Percentiles rank a stretch among this genome's conserved stretches.
Conservation (phyloP, 2,888 invertebrate genomes). For the Cryptophagus acutangulus region DNA sequence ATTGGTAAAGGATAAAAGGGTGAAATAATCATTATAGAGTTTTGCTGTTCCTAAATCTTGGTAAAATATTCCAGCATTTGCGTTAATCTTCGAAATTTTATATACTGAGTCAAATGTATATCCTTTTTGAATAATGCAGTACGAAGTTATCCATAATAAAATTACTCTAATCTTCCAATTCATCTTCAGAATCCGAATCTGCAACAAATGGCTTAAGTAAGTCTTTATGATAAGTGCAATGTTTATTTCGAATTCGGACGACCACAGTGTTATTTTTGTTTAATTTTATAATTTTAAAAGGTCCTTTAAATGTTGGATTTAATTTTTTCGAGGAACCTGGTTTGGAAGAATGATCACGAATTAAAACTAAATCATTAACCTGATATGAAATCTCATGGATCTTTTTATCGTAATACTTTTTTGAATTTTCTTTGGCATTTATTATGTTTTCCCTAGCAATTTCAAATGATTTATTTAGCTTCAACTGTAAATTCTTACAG, state of each 20-base stretch:
- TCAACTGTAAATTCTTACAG: constrained; percentile 23
- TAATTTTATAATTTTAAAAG: constrained; percentile 12
- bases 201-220: too few species aligned
- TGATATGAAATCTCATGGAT: constrained; percentile 14
- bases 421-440: constrained; percentile 30
- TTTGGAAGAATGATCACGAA: constrained; percentile 11
- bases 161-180: too few species aligned
- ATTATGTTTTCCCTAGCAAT: constrained; percentile 26
- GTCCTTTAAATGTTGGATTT: constrained; percentile 15
- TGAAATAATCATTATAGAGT: too few species aligned
- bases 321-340: constrained; percentile 16
- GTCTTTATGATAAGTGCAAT: constrained; percentile 9
- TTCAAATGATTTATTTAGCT: constrained; percentile 24
- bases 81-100: too few species aligned
- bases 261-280: constrained; percentile 4
- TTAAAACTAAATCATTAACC: constrained; percentile 10
- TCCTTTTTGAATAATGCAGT: too few species aligned
- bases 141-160: too few species aligned
- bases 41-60: too few species aligned
- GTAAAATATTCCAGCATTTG: too few species aligned
- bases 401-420: constrained; percentile 24
- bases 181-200: too few species aligned
- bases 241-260: constrained; percentile 4
- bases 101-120: too few species aligned
- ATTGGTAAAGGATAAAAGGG: too few species aligned